Evolutionary conservation across 1,140 invertebrate species (phyloP).

Genomic region (Hylyphantes graminicola): DNA sequence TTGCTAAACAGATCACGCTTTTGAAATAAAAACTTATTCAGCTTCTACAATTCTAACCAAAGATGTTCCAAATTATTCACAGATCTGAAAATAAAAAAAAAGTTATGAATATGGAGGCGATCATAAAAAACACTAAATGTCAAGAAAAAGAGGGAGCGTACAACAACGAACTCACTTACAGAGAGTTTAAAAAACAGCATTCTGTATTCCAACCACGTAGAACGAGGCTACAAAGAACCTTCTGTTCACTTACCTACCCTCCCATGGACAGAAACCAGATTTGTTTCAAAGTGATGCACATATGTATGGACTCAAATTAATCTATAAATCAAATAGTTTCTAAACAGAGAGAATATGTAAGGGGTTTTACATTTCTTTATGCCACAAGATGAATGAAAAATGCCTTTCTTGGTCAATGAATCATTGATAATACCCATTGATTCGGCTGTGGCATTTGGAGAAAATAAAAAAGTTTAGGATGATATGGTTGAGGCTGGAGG

Average conservation of each 20-base stretch:
- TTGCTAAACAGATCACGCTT: too few species aligned
- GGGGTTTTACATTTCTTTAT: too few species aligned
- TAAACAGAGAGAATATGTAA: not conserved
- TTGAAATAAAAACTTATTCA: too few species aligned
- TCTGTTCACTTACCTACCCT: not conserved
- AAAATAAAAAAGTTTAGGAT: not conserved
- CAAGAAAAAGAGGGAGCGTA: too few species aligned
- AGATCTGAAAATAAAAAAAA: too few species aligned
- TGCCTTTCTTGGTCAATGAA: not conserved
- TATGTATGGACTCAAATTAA: conserved; percentile 20
- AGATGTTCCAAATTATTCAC: too few species aligned
- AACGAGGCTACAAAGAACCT: conserved; percentile 3
- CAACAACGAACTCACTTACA: too few species aligned
- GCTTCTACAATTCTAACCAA: too few species aligned
- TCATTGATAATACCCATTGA: conserved; percentile 26
- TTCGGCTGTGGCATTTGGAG: conserved; percentile 6
- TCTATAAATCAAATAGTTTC: conserved; percentile 8
- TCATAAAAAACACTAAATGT: too few species aligned
- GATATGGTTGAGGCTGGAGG: conserved; percentile 25
- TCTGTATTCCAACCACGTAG: not conserved
- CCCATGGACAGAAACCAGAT: conserved; percentile 1
- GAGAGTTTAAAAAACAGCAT: too few species aligned
- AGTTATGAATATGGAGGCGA: too few species aligned
- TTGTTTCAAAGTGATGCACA: conserved; percentile 3
- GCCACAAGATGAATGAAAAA: too few species aligned